Conservation (phyloP, 1,140 invertebrate genomes). For the Diploscapter pachys region DNA sequence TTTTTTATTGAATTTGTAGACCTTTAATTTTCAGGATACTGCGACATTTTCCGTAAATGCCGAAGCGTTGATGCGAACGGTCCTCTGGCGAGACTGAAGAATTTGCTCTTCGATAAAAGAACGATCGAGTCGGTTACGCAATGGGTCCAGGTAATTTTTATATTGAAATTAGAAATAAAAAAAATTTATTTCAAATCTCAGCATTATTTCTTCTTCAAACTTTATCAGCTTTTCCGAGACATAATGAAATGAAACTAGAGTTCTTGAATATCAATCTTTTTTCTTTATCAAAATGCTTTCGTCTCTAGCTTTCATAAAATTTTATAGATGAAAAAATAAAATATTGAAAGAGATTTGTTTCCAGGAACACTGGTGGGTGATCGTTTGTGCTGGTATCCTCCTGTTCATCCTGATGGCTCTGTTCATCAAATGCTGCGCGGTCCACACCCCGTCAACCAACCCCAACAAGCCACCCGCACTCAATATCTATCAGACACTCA, state of each 20-base stretch:
- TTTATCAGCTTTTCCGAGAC: background rate
- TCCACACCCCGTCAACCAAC: conserved; percentile 77
- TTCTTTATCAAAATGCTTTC: background rate
- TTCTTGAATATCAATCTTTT: no score
- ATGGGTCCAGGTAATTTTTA: conserved; percentile 42
- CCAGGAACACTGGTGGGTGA: conserved; percentile 92
- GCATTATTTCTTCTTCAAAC: background rate
- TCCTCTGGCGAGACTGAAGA: conserved; percentile 89
- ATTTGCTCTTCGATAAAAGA: conserved; percentile 85
- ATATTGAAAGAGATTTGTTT: conserved; percentile 4
- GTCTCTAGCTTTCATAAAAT: background rate
- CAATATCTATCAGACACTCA: conserved; percentile 52
- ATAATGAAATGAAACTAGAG: no score
- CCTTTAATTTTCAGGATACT: conserved; percentile 74
- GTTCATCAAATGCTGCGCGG: conserved; percentile 99
- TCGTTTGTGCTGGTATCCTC: conserved; percentile 74
- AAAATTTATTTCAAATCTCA: background rate
- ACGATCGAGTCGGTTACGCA: conserved; percentile 67
- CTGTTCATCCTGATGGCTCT: conserved; percentile 91
- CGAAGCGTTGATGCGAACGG: conserved; percentile 95
- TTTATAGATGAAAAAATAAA: background rate
- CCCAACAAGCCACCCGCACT: conserved; percentile 55
- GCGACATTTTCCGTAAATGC: conserved; percentile 96
- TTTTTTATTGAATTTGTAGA: background rate
- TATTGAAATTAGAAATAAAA: background rate